A percentile compares a stretch with the other conserved stretches of the same genome.
These are phyloP conservation scores for Propsilocerus akamusi DNA, from an alignment of 1,140 invertebrate genomes.

Conservation along the genomic window DNA sequence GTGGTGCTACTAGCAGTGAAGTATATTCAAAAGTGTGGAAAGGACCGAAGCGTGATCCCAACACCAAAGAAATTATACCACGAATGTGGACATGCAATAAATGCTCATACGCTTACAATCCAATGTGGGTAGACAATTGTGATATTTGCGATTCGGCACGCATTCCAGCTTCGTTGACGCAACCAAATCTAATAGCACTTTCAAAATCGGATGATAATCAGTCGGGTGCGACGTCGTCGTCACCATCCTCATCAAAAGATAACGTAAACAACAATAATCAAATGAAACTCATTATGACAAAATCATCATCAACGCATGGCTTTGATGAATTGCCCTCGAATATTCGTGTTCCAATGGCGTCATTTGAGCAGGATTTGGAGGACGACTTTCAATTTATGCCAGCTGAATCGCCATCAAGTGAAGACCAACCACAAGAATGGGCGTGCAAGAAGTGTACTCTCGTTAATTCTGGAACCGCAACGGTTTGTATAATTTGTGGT, in stretches of 20 bases:
- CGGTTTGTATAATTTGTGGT: conserved; percentile 64
- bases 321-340: conserved; percentile 6
- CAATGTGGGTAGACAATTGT: conserved; percentile 53
- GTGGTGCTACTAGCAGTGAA: conserved; percentile 12
- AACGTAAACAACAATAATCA: neutral
- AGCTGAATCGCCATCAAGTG: conserved; percentile 11
- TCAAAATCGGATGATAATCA: conserved; percentile 31
- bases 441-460: conserved; percentile 76
- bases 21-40: conserved; percentile 25
- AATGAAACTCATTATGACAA: conserved; percentile 7
- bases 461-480: conserved; percentile 45
- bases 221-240: conserved; percentile 24
- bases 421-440: conserved; percentile 38
- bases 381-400: conserved; percentile 29
- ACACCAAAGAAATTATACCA: conserved; percentile 9
- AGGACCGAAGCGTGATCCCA: conserved; percentile 12
- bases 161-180: conserved; percentile 38
- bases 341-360: conserved; percentile 13
- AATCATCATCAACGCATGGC: conserved; percentile 6
- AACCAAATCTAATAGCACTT: conserved; percentile 46
- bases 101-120: conserved; percentile 76
- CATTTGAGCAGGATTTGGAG: conserved; percentile 27
- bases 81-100: conserved; percentile 74
- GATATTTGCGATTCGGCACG: conserved; percentile 55
- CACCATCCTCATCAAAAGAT: neutral